phyloP scores from a whole-genome alignment of 2,113 vertebrate species.

The Acrocephalus arundinaceus region DNA sequence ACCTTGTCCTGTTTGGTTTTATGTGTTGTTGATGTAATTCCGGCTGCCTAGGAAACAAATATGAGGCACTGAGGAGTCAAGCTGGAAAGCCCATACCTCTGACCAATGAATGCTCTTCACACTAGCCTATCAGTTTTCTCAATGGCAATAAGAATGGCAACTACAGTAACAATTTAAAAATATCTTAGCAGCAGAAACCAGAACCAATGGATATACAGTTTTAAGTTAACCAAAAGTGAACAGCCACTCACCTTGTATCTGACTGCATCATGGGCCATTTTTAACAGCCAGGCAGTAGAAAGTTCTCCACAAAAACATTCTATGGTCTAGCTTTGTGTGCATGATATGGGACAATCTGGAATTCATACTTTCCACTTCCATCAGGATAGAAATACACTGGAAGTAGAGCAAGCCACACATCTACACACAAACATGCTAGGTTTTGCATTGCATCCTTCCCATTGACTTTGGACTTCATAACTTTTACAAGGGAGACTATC shows the following conservation, averaged over 20 bases:
- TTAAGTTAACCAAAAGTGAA: neutral
- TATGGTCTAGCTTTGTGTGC: neutral
- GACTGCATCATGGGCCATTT: neutral
- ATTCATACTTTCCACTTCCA: neutral
- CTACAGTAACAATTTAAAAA: neutral
- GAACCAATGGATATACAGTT: neutral
- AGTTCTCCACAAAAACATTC: neutral
- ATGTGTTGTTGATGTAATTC: neutral
- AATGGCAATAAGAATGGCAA: neutral
- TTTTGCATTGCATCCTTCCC: neutral
- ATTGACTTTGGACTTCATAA: neutral
- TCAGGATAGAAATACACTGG: neutral
- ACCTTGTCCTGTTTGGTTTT: slow-evolving; percentile 9
- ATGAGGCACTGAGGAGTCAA: neutral
- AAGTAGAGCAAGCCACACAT: neutral
- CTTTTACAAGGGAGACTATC: neutral
- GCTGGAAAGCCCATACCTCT: neutral
- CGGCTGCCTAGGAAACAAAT: neutral
- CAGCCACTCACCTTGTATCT: neutral
- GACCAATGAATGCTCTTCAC: neutral
- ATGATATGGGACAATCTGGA: neutral
- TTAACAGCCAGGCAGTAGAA: neutral
- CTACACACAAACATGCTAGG: neutral
- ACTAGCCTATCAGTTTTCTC: neutral
- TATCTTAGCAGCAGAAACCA: neutral